A percentile compares a stretch with the other conserved stretches of the same genome.
phyloP scores from a whole-genome alignment of 2,888 invertebrate genomes.

The Microplitis deprimator region DNA sequence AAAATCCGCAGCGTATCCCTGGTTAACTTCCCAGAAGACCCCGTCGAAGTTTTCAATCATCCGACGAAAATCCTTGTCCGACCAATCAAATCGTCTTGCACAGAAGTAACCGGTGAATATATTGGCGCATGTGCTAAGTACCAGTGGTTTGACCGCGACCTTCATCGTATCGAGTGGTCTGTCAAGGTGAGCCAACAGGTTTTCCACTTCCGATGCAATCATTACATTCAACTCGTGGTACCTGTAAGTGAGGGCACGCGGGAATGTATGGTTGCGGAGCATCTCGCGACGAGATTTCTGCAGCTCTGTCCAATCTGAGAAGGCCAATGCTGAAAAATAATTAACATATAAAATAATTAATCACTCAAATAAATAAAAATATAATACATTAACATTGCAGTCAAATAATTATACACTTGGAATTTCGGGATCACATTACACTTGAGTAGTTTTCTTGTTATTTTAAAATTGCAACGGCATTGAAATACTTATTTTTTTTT shows the following conservation, averaged over 20 bases:
- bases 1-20: conserved; percentile 79
- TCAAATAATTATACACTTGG: not conserved
- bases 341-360: no score
- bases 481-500: not conserved
- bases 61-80: conserved; percentile 71
- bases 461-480: conserved; percentile 19
- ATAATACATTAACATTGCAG: conserved; percentile 4
- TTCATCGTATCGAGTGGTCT: conserved; percentile 55
- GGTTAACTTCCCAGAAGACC: conserved; percentile 80
- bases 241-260: conserved; percentile 74
- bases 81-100: conserved; percentile 72
- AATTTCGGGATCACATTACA: conserved; percentile 17
- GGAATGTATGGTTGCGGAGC: conserved; percentile 75
- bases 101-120: conserved; percentile 78
- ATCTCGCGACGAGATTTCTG: conserved; percentile 77
- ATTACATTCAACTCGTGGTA: conserved; percentile 73
- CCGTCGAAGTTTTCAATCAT: conserved; percentile 76
- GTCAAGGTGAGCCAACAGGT: conserved; percentile 62
- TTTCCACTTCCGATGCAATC: conserved; percentile 70
- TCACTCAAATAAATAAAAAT: conserved; percentile 29
- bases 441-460: not conserved
- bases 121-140: conserved; percentile 75
- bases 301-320: conserved; percentile 79
- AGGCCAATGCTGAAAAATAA: conserved; percentile 75
- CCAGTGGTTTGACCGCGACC: conserved; percentile 71